Evolutionary conservation across 2,888 invertebrate genomes (phyloP).

Genomic region (Rhamnusium bicolor): DNA sequence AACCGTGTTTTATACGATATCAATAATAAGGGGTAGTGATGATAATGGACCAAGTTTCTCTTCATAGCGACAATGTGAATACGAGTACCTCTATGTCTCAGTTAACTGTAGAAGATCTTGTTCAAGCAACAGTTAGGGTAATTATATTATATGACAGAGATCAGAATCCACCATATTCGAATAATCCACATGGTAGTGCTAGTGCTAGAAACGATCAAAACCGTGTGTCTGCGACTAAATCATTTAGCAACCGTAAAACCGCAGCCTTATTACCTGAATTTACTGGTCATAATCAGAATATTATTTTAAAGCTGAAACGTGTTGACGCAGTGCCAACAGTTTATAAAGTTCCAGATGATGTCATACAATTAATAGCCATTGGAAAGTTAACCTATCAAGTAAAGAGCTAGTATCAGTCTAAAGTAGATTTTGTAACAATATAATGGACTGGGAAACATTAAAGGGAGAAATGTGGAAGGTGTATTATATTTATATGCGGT

Average conservation of each 20-base stretch:
- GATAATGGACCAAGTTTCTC: not conserved
- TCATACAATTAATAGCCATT: conserved; percentile 39
- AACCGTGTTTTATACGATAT: not conserved
- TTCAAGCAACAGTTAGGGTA: not conserved
- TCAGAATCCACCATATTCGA: no score
- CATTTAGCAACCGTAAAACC: not conserved
- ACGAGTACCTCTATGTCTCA: not conserved
- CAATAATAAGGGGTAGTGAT: not conserved
- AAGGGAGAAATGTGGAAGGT: not conserved
- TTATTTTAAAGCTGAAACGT: not conserved
- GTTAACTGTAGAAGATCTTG: not conserved
- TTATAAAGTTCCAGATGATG: conserved; percentile 34
- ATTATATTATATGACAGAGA: not conserved
- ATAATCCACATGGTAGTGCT: no score
- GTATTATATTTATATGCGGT: not conserved
- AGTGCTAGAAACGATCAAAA: no score
- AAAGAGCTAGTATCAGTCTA: conserved; percentile 36
- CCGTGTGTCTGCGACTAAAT: not conserved
- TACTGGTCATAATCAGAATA: not conserved
- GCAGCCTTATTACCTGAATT: conserved; percentile 21
- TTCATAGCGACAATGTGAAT: not conserved
- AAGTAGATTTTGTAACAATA: conserved; percentile 22
- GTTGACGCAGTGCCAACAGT: not conserved
- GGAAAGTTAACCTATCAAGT: conserved; percentile 35
- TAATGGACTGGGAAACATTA: conserved; percentile 29